Conservation (phyloP, 1,140 invertebrate species). For the Xylocopa sonorina region DNA sequence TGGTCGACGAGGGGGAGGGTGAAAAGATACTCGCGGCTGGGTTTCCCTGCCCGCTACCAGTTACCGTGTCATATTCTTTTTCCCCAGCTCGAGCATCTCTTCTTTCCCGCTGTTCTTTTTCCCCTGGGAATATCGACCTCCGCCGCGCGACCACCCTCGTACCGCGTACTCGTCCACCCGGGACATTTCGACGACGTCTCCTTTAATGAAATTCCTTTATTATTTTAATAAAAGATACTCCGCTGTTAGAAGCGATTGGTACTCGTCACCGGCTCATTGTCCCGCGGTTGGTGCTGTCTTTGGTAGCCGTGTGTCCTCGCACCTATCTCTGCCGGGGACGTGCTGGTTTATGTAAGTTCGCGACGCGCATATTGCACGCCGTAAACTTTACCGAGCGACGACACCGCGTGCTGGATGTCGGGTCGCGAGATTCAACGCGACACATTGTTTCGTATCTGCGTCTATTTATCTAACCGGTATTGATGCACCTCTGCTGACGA, state of each 20-base stretch:
- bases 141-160: not conserved
- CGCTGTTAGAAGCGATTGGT: conserved; percentile 30
- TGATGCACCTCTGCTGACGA: not conserved
- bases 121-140: not conserved
- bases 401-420: too few relatives aligned
- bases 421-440: not conserved
- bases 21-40: conserved; percentile 38
- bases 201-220: conserved; percentile 60
- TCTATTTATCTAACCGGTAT: conserved; percentile 27
- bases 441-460: conserved; percentile 27
- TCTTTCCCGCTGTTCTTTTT: not conserved
- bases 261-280: conserved; percentile 36
- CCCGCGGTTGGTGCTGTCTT: not conserved
- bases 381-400: conserved; percentile 32
- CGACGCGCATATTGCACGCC: conserved; percentile 24
- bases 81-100: not conserved
- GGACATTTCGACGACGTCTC: conserved; percentile 18
- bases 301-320: conserved; percentile 3
- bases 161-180: too few relatives aligned
- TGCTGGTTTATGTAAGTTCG: conserved; percentile 17
- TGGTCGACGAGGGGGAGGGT: not conserved
- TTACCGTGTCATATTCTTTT: conserved; percentile 32
- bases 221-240: conserved; percentile 49
- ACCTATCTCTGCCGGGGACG: not conserved
- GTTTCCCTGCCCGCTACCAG: conserved; percentile 35